Conservation (phyloP, 2,888 invertebrate species). For the Clistopyga incitator region DNA sequence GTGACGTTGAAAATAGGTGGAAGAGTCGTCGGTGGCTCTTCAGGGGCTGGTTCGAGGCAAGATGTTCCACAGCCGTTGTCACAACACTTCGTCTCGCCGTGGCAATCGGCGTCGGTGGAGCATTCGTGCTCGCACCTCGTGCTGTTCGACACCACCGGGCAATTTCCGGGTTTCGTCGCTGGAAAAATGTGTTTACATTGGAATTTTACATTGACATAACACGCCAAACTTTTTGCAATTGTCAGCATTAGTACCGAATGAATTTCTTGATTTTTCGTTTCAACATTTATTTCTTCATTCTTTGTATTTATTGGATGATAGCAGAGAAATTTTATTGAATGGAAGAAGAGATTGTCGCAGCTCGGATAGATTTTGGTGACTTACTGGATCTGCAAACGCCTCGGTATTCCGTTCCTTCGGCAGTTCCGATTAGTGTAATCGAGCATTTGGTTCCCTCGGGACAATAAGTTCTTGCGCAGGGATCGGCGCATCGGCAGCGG, state of each 20-base stretch:
- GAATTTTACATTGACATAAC: no score
- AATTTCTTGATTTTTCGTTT: no score
- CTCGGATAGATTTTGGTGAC: not conserved
- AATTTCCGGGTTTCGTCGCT: conserved; percentile 90
- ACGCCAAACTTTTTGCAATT: no score
- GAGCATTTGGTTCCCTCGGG: conserved; percentile 89
- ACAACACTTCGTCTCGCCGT: conserved; percentile 93
- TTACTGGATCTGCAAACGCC: conserved; percentile 89
- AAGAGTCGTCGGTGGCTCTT: conserved; percentile 82
- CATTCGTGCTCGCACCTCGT: conserved; percentile 90
- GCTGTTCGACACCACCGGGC: conserved; percentile 86
- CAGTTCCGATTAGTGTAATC: conserved; percentile 83
- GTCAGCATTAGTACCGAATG: no score
- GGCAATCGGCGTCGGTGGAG: conserved; percentile 92
- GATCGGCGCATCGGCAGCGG: conserved; percentile 91
- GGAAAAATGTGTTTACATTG: conserved; percentile 57
- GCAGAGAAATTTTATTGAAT: not conserved
- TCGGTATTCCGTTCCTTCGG: conserved; percentile 84
- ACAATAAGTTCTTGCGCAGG: conserved; percentile 88
- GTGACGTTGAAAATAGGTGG: conserved; percentile 70
- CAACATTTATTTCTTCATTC: no score
- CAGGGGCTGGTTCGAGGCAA: conserved; percentile 87
- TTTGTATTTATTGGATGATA: no score
- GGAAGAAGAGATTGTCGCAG: not conserved
- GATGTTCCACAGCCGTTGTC: conserved; percentile 90